Conservation (phyloP, 2,888 invertebrate species). For the Hetaerina titia region DNA sequence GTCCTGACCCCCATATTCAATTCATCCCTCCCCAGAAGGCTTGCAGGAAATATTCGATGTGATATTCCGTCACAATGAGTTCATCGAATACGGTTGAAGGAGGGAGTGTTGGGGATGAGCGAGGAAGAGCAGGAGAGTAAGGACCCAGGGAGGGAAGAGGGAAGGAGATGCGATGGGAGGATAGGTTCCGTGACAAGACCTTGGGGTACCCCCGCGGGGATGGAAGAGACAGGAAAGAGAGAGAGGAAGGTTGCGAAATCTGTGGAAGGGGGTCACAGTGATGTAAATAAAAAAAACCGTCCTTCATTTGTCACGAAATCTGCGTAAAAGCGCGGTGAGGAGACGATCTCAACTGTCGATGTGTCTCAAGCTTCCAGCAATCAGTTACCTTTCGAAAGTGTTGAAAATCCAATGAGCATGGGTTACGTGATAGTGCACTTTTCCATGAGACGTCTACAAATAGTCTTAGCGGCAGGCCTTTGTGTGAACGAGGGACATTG, state of each 20-base stretch:
- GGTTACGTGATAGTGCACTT: constrained; percentile 13
- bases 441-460: background rate
- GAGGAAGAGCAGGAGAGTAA: background rate
- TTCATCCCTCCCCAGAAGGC: background rate
- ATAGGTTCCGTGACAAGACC: background rate
- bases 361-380: background rate
- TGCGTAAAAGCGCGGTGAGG: background rate
- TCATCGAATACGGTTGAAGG: constrained; percentile 38
- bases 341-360: background rate
- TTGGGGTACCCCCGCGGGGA: constrained; percentile 54
- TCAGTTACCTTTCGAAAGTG: constrained; percentile 36
- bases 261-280: constrained; percentile 8
- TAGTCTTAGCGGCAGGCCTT: background rate
- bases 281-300: background rate
- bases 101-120: background rate
- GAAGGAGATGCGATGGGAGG: background rate
- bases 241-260: constrained; percentile 12
- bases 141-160: background rate
- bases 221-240: background rate
- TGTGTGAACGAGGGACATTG: background rate
- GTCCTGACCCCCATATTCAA: background rate
- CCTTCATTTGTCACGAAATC: constrained; percentile 46
- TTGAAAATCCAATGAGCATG: constrained; percentile 9
- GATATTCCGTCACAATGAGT: constrained; percentile 64
- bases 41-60: background rate